Percentiles rank a stretch among this genome's conserved stretches.
Conservation (phyloP, 2,113 vertebrate genomes). For the Tursiops truncatus region DNA sequence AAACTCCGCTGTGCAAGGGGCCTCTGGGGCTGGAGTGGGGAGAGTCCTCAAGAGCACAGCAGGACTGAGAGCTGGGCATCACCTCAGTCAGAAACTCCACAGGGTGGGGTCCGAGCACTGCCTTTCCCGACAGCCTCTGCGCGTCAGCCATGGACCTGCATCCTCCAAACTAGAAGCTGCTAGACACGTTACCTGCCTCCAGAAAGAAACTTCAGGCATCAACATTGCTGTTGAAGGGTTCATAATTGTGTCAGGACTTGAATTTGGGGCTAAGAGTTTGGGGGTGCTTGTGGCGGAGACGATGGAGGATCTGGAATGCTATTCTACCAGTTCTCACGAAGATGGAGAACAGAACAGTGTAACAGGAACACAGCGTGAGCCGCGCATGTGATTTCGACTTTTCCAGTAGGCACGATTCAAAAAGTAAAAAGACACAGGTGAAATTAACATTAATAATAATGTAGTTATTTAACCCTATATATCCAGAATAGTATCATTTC, state of each 20-base stretch:
- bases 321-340: neutral
- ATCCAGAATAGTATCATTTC: neutral
- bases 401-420: neutral
- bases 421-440: neutral
- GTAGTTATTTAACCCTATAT: neutral
- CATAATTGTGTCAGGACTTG: neutral
- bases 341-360: neutral
- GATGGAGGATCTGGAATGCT: too few relatives aligned
- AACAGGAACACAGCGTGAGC: neutral
- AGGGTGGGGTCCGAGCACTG: accelerated
- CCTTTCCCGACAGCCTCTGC: accelerated
- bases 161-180: neutral
- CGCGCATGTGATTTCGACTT: neutral
- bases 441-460: neutral
- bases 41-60: neutral
- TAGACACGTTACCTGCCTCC: neutral
- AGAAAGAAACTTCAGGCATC: neutral
- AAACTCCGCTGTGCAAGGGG: neutral
- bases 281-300: neutral
- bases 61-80: neutral
- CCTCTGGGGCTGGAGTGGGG: neutral
- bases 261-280: neutral
- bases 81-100: neutral
- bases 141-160: accelerated
- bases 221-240: neutral